Percentiles rank a stretch among this genome's conserved stretches.
Evolutionary conservation across 2,113 vertebrate genomes (phyloP).

Genomic region (Ageneiosus marmoratus): DNA sequence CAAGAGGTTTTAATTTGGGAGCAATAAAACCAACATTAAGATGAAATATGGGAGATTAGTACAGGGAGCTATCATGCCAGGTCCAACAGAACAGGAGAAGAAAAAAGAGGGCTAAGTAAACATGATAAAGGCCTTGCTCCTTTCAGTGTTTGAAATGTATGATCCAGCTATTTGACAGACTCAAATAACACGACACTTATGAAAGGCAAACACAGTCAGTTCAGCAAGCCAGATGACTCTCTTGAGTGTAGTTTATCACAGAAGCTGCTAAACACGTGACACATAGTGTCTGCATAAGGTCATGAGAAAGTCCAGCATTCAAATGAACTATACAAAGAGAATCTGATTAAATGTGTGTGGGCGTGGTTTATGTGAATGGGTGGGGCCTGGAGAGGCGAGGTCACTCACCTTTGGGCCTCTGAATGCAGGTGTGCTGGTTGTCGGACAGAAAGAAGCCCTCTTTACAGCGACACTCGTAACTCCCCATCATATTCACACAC

Average conservation of each 20-base stretch:
- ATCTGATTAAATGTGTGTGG: neutral
- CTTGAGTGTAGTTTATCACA: constrained; percentile 49
- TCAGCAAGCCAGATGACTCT: constrained; percentile 66
- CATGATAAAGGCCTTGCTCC: constrained; percentile 29
- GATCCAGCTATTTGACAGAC: constrained; percentile 58
- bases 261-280: neutral
- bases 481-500: constrained; percentile 99
- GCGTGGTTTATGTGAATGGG: neutral
- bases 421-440: constrained; percentile 99
- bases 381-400: neutral
- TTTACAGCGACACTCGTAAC: constrained; percentile 94
- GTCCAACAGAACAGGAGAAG: constrained; percentile 33
- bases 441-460: constrained; percentile 98
- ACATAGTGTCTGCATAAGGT: neutral
- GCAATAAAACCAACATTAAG: constrained; percentile 67
- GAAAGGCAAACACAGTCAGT: constrained; percentile 74
- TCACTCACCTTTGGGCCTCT: constrained; percentile 89
- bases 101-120: constrained; percentile 20
- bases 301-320: neutral
- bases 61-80: constrained; percentile 56
- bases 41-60: constrained; percentile 66
- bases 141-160: constrained; percentile 59
- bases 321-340: too few relatives aligned
- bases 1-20: constrained; percentile 66
- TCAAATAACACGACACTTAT: constrained; percentile 72